phyloP scores from a whole-genome alignment of 2,113 vertebrate genomes.

The Haemorhous mexicanus region DNA sequence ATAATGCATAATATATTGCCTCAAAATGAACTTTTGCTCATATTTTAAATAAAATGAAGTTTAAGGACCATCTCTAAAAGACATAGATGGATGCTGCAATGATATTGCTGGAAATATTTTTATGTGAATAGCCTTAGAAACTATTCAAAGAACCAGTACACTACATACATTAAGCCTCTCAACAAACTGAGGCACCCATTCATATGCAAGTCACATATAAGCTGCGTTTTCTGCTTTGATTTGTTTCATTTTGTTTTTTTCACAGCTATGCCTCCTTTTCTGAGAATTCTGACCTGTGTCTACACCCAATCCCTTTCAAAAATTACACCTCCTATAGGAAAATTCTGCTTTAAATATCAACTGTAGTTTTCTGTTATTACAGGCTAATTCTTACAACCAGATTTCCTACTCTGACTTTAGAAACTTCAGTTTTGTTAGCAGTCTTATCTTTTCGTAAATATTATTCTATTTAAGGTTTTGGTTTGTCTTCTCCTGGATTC shows the following conservation, averaged over 20 bases:
- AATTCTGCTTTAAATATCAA: not conserved
- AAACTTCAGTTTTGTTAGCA: not conserved
- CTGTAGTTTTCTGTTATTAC: not conserved
- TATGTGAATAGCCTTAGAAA: not conserved
- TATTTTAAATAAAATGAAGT: not conserved
- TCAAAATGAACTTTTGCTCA: not conserved
- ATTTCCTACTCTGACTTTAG: not conserved
- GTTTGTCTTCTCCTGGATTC: not conserved
- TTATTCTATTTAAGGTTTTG: conserved; percentile 5
- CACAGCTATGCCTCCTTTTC: not conserved
- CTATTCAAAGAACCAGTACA: not conserved
- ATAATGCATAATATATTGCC: not conserved
- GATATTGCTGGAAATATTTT: not conserved
- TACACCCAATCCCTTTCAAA: not conserved
- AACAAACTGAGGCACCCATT: not conserved
- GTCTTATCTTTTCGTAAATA: conserved; percentile 1
- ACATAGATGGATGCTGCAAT: not conserved
- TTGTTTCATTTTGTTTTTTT: not conserved
- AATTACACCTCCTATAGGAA: not conserved
- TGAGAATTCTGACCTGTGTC: not conserved
- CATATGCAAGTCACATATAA: not conserved
- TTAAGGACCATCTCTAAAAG: not conserved
- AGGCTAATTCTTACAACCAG: not conserved
- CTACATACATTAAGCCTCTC: not conserved
- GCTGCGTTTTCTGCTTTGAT: not conserved